phyloP scores from a whole-genome alignment of 1,140 invertebrate species.

The Bathynomus jamesi region DNA sequence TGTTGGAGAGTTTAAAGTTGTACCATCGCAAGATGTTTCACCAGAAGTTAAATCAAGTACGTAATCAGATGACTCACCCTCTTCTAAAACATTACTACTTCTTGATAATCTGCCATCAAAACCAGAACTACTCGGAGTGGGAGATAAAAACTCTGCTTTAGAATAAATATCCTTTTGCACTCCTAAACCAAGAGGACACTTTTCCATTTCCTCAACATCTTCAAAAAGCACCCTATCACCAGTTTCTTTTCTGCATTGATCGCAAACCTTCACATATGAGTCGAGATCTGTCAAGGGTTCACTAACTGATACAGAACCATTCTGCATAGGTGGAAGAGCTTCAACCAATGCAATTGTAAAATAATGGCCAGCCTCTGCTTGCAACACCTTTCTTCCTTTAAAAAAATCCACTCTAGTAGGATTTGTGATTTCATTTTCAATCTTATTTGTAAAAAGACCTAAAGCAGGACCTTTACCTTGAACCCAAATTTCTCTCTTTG shows the following conservation, averaged over 20 bases:
- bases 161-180: slow-evolving; percentile 13
- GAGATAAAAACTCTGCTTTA: slow-evolving; percentile 15
- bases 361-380: slow-evolving; percentile 20
- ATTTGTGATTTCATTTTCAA: slow-evolving; percentile 26
- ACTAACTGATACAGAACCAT: background rate
- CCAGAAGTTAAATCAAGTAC: slow-evolving; percentile 18
- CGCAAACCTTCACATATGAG: slow-evolving; percentile 18
- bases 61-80: slow-evolving; percentile 24
- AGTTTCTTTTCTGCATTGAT: slow-evolving; percentile 20
- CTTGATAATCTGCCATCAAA: slow-evolving; percentile 19
- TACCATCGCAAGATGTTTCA: slow-evolving; percentile 21
- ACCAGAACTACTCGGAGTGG: slow-evolving; percentile 17
- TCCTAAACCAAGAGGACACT: slow-evolving; percentile 20
- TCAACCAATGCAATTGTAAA: slow-evolving; percentile 26
- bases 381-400: slow-evolving; percentile 20
- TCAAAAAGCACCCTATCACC: slow-evolving; percentile 20
- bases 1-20: slow-evolving; percentile 17
- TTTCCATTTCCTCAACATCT: slow-evolving; percentile 17
- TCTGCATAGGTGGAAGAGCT: slow-evolving; percentile 13
- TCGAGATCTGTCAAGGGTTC: slow-evolving; percentile 19
- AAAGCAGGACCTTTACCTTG: slow-evolving; percentile 22
- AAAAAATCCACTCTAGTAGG: slow-evolving; percentile 24
- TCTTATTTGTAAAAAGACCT: slow-evolving; percentile 26
- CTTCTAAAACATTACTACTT: slow-evolving; percentile 20
- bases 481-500: slow-evolving; percentile 23